These are phyloP conservation scores for Parapsyche elsis DNA, from an alignment of 1,140 invertebrate genomes.

Conservation along the genomic window DNA sequence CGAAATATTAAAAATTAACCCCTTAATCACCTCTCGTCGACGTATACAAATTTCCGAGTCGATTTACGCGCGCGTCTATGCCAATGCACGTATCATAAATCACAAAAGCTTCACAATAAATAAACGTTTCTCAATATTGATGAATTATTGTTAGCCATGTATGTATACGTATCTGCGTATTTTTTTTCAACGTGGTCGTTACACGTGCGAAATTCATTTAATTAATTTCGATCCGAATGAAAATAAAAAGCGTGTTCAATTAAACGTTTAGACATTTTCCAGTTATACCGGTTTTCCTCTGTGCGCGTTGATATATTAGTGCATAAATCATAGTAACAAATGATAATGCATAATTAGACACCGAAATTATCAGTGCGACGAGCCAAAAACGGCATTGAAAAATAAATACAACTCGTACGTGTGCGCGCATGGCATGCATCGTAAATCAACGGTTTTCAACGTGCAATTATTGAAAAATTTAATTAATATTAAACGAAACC, in stretches of 20 bases:
- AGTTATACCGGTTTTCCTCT: constrained; percentile 2
- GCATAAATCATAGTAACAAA: constrained; percentile 25
- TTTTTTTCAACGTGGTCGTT: too few species aligned
- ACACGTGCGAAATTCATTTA: neutral
- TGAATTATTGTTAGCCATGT: too few species aligned
- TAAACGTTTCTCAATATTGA: too few species aligned
- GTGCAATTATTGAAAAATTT: neutral
- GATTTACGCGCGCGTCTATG: neutral
- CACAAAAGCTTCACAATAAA: neutral
- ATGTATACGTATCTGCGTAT: too few species aligned
- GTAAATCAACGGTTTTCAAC: constrained; percentile 8
- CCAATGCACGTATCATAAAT: neutral
- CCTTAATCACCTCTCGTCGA: neutral
- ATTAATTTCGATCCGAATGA: neutral
- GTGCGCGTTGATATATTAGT: constrained; percentile 11
- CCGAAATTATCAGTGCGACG: constrained; percentile 26
- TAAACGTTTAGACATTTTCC: constrained; percentile 7
- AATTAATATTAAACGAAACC: neutral
- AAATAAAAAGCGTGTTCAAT: constrained; percentile 8
- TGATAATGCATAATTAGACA: constrained; percentile 33
- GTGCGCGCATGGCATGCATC: neutral
- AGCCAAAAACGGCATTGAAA: constrained; percentile 14
- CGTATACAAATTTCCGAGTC: neutral
- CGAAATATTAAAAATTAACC: neutral
- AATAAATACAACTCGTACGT: too few species aligned